These are phyloP conservation scores for Pseudochirops corinnae DNA, from an alignment of 2,797 vertebrate genomes.

Conservation along the genomic window DNA sequence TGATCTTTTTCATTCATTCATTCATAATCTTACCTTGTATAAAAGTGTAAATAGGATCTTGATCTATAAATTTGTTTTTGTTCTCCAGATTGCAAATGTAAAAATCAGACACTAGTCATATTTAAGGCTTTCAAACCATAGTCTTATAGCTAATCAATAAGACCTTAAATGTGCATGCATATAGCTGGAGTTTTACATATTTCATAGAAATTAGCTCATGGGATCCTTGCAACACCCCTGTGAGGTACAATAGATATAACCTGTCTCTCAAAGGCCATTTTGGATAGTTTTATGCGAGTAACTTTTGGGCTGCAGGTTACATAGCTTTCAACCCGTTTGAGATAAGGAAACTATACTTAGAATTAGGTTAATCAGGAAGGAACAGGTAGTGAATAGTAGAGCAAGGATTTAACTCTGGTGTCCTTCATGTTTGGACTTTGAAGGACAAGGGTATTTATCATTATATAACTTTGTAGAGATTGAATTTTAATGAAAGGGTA, in stretches of 20 bases:
- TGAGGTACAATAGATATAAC: not conserved
- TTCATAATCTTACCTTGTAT: not conserved
- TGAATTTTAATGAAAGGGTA: not conserved
- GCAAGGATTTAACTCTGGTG: not conserved
- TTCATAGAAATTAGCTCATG: not conserved
- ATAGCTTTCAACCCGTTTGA: not conserved
- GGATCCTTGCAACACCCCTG: not conserved
- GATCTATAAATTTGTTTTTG: slow-evolving; percentile 9
- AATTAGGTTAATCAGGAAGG: not conserved
- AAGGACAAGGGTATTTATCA: not conserved
- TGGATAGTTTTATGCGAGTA: not conserved
- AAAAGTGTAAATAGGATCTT: slow-evolving; percentile 38
- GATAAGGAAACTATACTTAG: not conserved
- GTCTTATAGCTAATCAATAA: not conserved
- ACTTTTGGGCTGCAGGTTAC: not conserved
- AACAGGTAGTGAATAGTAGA: not conserved
- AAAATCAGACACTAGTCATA: not conserved
- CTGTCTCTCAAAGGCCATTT: not conserved
- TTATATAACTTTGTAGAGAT: not conserved
- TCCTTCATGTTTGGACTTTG: not conserved
- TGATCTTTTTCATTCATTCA: not conserved
- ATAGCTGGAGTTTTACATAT: not conserved
- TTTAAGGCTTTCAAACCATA: not conserved
- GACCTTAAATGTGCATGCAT: not conserved
- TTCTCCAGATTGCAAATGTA: not conserved